Evolutionary conservation across 2,113 vertebrate genomes (phyloP), one percentile per base, ranked within the genome.

Genomic region (Crotalus helleri): DNA sequence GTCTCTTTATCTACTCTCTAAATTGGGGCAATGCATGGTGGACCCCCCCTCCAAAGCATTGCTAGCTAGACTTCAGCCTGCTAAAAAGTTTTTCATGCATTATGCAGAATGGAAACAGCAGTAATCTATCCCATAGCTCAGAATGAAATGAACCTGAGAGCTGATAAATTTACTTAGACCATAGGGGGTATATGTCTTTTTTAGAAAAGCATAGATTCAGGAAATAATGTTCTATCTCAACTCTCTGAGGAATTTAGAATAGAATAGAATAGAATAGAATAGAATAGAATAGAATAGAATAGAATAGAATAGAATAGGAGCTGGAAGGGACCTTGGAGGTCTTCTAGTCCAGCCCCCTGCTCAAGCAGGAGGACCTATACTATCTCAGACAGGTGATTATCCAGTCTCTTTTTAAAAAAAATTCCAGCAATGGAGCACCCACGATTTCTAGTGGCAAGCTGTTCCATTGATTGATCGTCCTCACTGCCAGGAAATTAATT

Each of bases 311-410:
- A 51, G 46, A 49, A 49, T 51, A 51, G 49, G 9, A 49, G 49
- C 49, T 51, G 49, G 49, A 51, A 10, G 49, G 49, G 9, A 51
- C 49, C 49, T 10, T 51, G 8, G 49, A 51, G 49, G 8, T 8
- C 49, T 51, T 51, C 49, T 51, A 51, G 8, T 51, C 49, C 49
- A 51, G 7, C 49, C 8, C 49, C 0, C 8, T 51, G 49, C 49
- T 51, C 49, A 10, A 51, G 49, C 49, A 51, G 49, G 49, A 51
- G 49, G 2, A 51, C 49, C 49, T 51, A 51, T 51, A 51, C 49
- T 1, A 51, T 51, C 0, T 51, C 49, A 10, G 49, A 51, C 7
- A 51, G 0, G 1, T 51, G 49, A 51, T 0, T 51, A 1, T 51
- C 49, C 8, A 51, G 49, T 1, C 49, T 51, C 49, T 51, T 51